Evolutionary conservation across 2,888 invertebrate species (phyloP), one percentile per base, ranked within the genome.

Genomic region (Miltochrista miniata): DNA sequence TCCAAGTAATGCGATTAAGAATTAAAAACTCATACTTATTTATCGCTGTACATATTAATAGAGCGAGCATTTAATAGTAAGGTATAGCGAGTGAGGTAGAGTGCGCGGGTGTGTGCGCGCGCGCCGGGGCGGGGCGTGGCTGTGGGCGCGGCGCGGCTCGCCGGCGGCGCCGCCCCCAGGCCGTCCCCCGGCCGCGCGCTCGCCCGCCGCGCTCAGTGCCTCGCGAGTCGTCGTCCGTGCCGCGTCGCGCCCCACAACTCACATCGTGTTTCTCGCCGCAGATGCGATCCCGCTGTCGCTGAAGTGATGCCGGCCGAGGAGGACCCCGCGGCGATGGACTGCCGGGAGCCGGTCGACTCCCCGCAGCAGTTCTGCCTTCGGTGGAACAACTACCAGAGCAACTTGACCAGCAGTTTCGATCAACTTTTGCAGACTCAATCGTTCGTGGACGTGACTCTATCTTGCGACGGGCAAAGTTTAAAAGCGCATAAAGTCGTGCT

Each of bases 401-500:
- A 98, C 84, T 88, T 98, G 74, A 96, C 97, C 71, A 96, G 95
- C 92, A 96, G 96, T 74, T 96, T 98, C 93, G 97, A 97, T 83
- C 96, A 97, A 87, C 94, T 98, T 65, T 93, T 97, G 63, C 97
- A 97, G 87, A 96, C 94, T 79, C 97, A 97, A 88, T 95, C 95
- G 57, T 96, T 98, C 89, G 97, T 97, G 65, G 98, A 98, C 85
- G 97, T 98, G 61, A 98, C 98, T 30, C 93, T 98, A 55, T 97
- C 97, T 51, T 97, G 97, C 91, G 97, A 97, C 79, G 98, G 97
- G 2, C 96, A 96, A 80, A 96, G 96, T 66, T 94, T 98, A 72
- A 97, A 97, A 83, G 97, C 97, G 51, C 98, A 98, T 92, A 97
- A 98, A 85, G 96, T 98, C 94, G 97, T 98, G 44, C 90, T 98